These are phyloP conservation scores for Drosophila mulleri DNA, from an alignment of 2,888 invertebrate genomes.

Conservation along the genomic window DNA sequence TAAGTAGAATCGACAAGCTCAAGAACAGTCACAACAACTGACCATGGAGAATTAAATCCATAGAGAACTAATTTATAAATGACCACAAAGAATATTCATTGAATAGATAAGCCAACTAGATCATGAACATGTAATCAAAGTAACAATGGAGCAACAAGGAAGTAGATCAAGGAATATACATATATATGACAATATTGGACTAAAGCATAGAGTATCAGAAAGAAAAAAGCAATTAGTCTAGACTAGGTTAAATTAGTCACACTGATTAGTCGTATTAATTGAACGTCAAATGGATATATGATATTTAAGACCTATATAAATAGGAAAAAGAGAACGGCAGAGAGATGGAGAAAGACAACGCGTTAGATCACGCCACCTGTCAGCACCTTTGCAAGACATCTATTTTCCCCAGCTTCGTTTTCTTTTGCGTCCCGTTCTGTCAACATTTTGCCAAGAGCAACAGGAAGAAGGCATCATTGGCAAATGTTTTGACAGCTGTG, in stretches of 20 bases:
- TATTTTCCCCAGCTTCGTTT: conserved; percentile 13
- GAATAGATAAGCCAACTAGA: neutral
- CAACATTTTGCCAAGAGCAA: conserved; percentile 33
- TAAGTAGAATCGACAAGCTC: neutral
- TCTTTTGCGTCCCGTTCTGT: neutral
- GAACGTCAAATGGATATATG: neutral
- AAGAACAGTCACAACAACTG: neutral
- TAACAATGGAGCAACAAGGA: neutral
- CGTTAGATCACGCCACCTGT: conserved; percentile 28
- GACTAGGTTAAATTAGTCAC: neutral
- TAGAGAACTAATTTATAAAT: neutral
- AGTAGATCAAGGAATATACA: neutral
- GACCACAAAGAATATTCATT: neutral
- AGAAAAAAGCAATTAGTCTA: neutral
- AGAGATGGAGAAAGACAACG: neutral
- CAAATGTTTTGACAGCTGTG: conserved; percentile 45
- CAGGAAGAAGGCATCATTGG: conserved; percentile 15
- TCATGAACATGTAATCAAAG: neutral
- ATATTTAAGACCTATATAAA: neutral
- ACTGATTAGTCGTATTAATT: neutral
- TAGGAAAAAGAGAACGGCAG: neutral
- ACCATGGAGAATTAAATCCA: neutral
- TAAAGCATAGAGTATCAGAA: no score
- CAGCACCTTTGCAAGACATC: conserved; percentile 11
- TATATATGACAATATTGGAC: no score